Base-by-base conservation (phyloP, 2,888 invertebrate species). In the Eupithecia dodoneata region DNA sequence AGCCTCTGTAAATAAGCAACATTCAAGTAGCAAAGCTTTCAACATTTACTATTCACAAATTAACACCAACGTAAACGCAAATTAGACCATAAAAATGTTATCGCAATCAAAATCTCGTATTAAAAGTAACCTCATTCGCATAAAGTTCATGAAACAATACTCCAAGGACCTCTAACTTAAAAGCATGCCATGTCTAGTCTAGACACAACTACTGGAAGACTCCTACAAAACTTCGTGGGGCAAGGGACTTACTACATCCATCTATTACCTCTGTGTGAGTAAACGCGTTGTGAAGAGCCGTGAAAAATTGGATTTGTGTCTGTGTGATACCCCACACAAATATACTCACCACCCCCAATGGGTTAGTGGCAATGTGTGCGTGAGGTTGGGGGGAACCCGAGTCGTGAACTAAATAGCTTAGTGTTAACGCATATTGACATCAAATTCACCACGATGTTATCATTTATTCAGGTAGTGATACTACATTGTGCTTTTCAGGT, bases 401-500 rank as follows among this genome's bases (percentile, higher is more conserved):
- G 90, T 94, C 93, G 93, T 94, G 94, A 95, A 94, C 94, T 95
- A 95, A 95, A 95, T 95, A 94, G 95, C 94, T 95, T 94, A 94
- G 94, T 94, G 94, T 95, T 95, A 95, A 95, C 95, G 94, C 94
- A 95, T 95, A 95, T 95, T 95, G 95, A 95, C 95, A 94, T 94
- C 93, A 94, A 95, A 94, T 95, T 95, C 92, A 92, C 94, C 94
- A 92, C 94, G 93, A 94, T 94, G 92, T 90, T 95, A 94, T 95
- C 94, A 94, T 93, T 94, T 93, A 94, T 95, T 94, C 94, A 94
- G 92, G 93, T 92, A 89, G 90, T 88, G 89, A 92, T 94, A 91
- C 89, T 91, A 90, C 89, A 91, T 91, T 92, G 91, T 91, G 89
- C 89, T 92, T 91, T 93, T 91, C 86, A 89, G 66, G 75, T 79